Conservation (phyloP, 2,113 vertebrate genomes). For the Tenrec ecaudatus region DNA sequence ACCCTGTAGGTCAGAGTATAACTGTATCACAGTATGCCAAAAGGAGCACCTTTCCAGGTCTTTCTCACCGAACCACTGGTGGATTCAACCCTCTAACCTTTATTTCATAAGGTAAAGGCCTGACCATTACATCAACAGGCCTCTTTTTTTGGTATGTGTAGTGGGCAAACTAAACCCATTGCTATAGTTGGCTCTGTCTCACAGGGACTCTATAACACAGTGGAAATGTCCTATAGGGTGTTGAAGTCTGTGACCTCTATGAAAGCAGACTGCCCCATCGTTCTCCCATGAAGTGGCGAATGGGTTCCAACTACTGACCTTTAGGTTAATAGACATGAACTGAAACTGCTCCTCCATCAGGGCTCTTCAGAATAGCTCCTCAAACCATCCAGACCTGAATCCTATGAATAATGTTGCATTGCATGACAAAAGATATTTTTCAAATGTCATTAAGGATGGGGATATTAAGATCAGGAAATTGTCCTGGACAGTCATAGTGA, state of each 20-base stretch:
- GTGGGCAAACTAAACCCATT: not conserved
- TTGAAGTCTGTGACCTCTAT: not conserved
- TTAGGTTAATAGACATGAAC: not conserved
- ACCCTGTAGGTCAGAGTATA: too few relatives aligned
- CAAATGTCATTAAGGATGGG: not conserved
- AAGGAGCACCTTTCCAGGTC: too few relatives aligned
- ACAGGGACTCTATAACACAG: not conserved
- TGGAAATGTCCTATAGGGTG: not conserved
- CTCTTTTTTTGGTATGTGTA: too few relatives aligned
- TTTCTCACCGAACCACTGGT: too few relatives aligned
- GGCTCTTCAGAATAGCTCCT: not conserved
- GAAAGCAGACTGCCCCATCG: not conserved
- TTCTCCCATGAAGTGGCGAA: not conserved
- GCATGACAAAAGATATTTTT: not conserved
- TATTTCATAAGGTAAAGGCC: too few relatives aligned
- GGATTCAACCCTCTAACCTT: too few relatives aligned
- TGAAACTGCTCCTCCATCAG: not conserved
- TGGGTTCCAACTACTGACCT: not conserved
- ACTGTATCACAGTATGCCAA: too few relatives aligned
- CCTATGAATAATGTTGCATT: not conserved
- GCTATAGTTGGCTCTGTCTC: not conserved
- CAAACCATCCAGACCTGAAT: not conserved
- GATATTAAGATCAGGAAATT: not conserved
- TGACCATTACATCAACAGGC: too few relatives aligned
- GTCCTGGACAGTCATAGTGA: too few relatives aligned